A percentile compares a stretch with the other conserved stretches of the same genome.
Conservation (phyloP, 37 sponge, comb jelly and placozoan species). For the Halisarca cf. caerulea region DNA sequence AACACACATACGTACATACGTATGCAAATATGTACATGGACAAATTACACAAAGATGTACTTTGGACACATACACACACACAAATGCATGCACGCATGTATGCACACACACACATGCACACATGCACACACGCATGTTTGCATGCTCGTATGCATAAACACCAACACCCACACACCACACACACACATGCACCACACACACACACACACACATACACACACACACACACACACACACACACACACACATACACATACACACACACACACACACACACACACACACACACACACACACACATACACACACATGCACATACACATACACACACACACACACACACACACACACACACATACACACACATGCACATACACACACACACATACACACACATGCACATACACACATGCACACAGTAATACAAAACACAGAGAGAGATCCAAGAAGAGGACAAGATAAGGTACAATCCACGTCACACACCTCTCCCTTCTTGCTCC, state of each 20-base stretch:
- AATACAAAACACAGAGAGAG: not conserved
- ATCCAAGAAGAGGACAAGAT: no score
- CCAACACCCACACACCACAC: not conserved
- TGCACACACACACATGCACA: not conserved
- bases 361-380: not conserved
- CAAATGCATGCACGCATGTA: not conserved
- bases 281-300: no score
- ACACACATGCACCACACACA: not conserved
- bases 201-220: not conserved
- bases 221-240: no score
- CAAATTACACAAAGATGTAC: no score
- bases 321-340: slow-evolving; percentile 1
- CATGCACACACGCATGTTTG: not conserved
- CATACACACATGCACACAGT: not conserved
- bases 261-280: not conserved
- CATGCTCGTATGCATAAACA: not conserved
- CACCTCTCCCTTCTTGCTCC: slow-evolving; percentile 20
- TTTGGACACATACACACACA: not conserved
- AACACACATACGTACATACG: no score
- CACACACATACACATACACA: no score
- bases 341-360: slow-evolving; percentile 24
- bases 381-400: slow-evolving; percentile 6
- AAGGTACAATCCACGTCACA: not conserved
- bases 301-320: no score
- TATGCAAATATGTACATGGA: no score